Conservation (phyloP, 1,140 invertebrate species). For the Liolophura sinensis region DNA sequence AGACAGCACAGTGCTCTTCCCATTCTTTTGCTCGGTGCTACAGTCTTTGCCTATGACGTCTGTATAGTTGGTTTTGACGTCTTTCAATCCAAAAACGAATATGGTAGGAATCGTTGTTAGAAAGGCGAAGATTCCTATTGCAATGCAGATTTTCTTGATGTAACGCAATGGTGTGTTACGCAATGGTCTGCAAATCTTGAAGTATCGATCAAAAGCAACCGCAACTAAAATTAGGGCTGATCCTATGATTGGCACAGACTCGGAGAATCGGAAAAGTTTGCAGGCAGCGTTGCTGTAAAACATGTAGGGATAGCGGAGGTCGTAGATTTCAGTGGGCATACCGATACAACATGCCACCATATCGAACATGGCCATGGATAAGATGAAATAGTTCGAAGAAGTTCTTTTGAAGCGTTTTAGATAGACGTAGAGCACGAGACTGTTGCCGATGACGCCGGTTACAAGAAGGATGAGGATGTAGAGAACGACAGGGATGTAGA, state of each 20-base stretch:
- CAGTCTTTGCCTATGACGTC: constrained; percentile 28
- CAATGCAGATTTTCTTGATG: constrained; percentile 24
- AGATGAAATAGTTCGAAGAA: constrained; percentile 31
- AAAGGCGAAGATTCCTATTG: constrained; percentile 17
- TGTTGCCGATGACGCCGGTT: constrained; percentile 29
- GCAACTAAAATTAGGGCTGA: constrained; percentile 31
- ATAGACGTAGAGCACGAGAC: constrained; percentile 30
- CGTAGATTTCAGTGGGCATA: constrained; percentile 26
- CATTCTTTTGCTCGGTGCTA: background rate
- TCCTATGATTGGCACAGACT: constrained; percentile 27
- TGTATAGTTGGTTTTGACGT: constrained; percentile 13
- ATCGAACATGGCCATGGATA: constrained; percentile 32
- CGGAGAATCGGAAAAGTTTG: constrained; percentile 29
- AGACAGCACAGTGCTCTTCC: too few relatives aligned
- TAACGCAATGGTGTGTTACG: constrained; percentile 28
- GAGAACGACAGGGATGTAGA: constrained; percentile 31
- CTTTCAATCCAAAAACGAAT: constrained; percentile 29
- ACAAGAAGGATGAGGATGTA: constrained; percentile 22
- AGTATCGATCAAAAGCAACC: constrained; percentile 35
- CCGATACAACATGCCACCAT: constrained; percentile 32
- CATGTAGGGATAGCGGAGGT: constrained; percentile 26
- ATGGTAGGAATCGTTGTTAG: constrained; percentile 28
- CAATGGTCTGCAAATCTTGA: constrained; percentile 36
- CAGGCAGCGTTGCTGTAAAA: constrained; percentile 26
- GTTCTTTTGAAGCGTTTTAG: constrained; percentile 25